These are phyloP conservation scores for Andrena camellia DNA, from an alignment of 2,888 invertebrate genomes.

Conservation along the genomic window DNA sequence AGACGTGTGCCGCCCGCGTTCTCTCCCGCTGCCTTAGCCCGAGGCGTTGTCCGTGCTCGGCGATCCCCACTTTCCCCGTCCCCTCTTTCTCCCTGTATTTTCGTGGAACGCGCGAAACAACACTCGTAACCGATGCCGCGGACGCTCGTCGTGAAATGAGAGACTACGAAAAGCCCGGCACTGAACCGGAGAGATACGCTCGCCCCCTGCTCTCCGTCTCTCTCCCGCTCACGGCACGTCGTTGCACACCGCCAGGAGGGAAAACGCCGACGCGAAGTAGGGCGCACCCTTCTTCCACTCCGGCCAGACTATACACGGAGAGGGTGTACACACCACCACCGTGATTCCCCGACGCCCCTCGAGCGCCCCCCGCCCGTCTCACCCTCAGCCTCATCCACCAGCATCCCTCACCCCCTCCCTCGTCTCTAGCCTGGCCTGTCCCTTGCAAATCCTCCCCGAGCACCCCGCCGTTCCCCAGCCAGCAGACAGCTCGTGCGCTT, in stretches of 20 bases:
- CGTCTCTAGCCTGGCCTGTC: slow-evolving; percentile 15
- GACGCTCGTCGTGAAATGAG: slow-evolving; percentile 71
- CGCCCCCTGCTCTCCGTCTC: slow-evolving; percentile 44
- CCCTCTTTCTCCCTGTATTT: slow-evolving; percentile 11
- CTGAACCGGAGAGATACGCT: slow-evolving; percentile 67
- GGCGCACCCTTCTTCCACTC: slow-evolving; percentile 82
- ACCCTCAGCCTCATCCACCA: slow-evolving; percentile 64
- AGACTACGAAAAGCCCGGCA: slow-evolving; percentile 69
- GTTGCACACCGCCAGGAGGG: slow-evolving; percentile 72
- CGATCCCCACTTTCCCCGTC: slow-evolving; percentile 23
- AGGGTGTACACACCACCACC: slow-evolving; percentile 69
- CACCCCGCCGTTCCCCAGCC: slow-evolving; percentile 46
- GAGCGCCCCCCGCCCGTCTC: slow-evolving; percentile 54
- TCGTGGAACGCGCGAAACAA: slow-evolving; percentile 53
- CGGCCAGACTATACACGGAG: slow-evolving; percentile 65
- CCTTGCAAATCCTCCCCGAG: slow-evolving; percentile 21
- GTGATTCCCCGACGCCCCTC: slow-evolving; percentile 74
- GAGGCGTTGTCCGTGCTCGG: slow-evolving; percentile 53
- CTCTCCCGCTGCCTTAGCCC: slow-evolving; percentile 27
- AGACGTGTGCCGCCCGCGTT: background rate
- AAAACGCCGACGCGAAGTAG: slow-evolving; percentile 80
- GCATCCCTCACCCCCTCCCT: slow-evolving; percentile 55
- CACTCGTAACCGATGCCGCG: slow-evolving; percentile 54
- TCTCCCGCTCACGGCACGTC: slow-evolving; percentile 53
- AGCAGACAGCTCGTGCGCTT: slow-evolving; percentile 65